These are phyloP conservation scores for Pelecanus crispus DNA, from an alignment of 2,113 vertebrate species.

Conservation along the genomic window DNA sequence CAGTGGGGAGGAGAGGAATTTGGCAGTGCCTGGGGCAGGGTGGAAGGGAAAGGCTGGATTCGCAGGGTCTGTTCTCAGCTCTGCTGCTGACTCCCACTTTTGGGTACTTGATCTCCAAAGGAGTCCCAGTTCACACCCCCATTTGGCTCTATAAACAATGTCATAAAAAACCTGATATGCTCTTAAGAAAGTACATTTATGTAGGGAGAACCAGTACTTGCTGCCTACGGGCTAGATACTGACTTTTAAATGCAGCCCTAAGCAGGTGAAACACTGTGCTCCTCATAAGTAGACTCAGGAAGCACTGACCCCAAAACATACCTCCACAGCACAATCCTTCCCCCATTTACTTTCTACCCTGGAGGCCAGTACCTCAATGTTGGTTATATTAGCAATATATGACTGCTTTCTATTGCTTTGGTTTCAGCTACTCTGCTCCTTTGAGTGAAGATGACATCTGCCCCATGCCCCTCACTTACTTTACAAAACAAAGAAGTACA, in stretches of 20 bases:
- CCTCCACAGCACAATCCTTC: neutral
- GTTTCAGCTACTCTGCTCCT: neutral
- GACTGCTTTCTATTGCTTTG: neutral
- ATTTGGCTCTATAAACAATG: neutral
- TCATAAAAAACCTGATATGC: neutral
- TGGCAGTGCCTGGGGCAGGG: neutral
- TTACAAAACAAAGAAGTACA: neutral
- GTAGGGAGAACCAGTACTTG: neutral
- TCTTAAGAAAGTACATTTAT: neutral
- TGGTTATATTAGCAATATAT: neutral
- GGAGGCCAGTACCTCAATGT: neutral
- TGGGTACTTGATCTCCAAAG: neutral
- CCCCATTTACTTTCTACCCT: rapidly evolving
- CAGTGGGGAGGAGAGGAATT: neutral
- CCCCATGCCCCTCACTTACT: neutral
- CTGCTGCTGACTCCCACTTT: neutral
- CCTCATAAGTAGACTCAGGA: neutral
- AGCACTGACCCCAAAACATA: neutral
- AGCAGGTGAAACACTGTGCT: neutral
- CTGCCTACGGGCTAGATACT: neutral
- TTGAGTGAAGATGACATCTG: neutral
- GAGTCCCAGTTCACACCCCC: no score
- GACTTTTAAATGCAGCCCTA: neutral
- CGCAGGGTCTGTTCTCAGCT: neutral
- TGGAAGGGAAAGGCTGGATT: neutral